Conservation (phyloP, 2,113 vertebrate genomes). For the Pomatorhinus ruficollis region DNA sequence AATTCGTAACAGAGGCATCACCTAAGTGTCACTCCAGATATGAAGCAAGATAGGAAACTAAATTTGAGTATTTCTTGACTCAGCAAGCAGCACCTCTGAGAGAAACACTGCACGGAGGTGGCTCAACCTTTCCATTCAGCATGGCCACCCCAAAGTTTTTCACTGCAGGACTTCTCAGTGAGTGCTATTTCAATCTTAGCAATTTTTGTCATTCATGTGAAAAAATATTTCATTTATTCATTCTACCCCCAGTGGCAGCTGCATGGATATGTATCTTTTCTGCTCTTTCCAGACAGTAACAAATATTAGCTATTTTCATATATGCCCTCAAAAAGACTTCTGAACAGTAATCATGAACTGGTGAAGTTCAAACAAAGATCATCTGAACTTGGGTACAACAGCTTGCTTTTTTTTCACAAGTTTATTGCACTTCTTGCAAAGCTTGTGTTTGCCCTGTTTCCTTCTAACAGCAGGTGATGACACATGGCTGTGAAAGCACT, state of each 20-base stretch:
- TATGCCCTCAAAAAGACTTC: neutral
- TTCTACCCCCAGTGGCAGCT: neutral
- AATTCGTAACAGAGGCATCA: neutral
- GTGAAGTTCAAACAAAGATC: neutral
- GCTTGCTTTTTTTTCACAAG: neutral
- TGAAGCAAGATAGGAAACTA: neutral
- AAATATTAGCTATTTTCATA: neutral
- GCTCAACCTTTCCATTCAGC: neutral
- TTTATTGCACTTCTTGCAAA: neutral
- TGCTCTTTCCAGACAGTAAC: neutral
- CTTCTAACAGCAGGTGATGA: neutral
- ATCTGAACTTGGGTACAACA: neutral
- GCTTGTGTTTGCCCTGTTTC: neutral
- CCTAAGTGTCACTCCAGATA: neutral
- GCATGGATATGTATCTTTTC: neutral
- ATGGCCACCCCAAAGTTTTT: neutral
- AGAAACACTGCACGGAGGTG: neutral
- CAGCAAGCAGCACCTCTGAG: neutral
- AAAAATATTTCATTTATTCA: neutral
- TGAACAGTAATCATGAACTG: neutral
- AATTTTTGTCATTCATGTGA: neutral
- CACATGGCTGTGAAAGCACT: neutral
- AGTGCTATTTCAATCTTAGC: neutral
- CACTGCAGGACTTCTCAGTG: fast-evolving
- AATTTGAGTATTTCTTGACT: neutral